phyloP scores from a whole-genome alignment of 1,140 invertebrate species.

The Pemphigus obesinymphae region DNA sequence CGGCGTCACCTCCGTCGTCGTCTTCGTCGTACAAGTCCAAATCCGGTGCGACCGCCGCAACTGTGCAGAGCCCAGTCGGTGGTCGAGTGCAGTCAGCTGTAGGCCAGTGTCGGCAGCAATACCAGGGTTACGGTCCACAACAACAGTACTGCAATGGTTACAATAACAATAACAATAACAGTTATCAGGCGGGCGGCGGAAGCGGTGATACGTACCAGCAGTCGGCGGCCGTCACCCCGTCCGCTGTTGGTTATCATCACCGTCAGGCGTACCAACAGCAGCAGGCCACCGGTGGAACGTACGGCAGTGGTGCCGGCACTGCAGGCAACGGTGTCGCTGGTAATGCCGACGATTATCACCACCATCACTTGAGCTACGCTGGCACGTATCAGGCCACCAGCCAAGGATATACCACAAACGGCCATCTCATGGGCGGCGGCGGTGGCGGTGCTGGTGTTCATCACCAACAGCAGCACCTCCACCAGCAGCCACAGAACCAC shows the following conservation, averaged over 20 bases:
- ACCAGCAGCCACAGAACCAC: slow-evolving; percentile 49
- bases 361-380: slow-evolving; percentile 45
- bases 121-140: slow-evolving; percentile 28
- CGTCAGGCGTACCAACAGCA: slow-evolving; percentile 43
- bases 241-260: slow-evolving; percentile 47
- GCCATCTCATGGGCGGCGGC: slow-evolving; percentile 44
- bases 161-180: background rate
- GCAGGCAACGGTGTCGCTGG: slow-evolving; percentile 42
- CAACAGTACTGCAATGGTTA: slow-evolving; percentile 40
- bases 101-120: slow-evolving; percentile 46
- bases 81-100: background rate
- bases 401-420: slow-evolving; percentile 50
- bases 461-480: slow-evolving; percentile 44
- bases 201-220: background rate
- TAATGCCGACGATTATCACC: slow-evolving; percentile 43
- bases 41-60: slow-evolving; percentile 18
- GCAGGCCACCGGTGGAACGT: slow-evolving; percentile 46
- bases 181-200: slow-evolving; percentile 1
- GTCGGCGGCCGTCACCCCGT: slow-evolving; percentile 42
- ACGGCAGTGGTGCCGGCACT: slow-evolving; percentile 35
- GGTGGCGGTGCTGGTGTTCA: slow-evolving; percentile 48
- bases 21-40: slow-evolving; percentile 34
- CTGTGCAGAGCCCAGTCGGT: slow-evolving; percentile 48
- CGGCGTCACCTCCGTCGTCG: background rate
- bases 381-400: slow-evolving; percentile 42